Percentiles rank a stretch among this genome's conserved stretches.
These are phyloP conservation scores for Nannoperca obscura DNA, from an alignment of 2,797 vertebrate genomes.

Conservation along the genomic window DNA sequence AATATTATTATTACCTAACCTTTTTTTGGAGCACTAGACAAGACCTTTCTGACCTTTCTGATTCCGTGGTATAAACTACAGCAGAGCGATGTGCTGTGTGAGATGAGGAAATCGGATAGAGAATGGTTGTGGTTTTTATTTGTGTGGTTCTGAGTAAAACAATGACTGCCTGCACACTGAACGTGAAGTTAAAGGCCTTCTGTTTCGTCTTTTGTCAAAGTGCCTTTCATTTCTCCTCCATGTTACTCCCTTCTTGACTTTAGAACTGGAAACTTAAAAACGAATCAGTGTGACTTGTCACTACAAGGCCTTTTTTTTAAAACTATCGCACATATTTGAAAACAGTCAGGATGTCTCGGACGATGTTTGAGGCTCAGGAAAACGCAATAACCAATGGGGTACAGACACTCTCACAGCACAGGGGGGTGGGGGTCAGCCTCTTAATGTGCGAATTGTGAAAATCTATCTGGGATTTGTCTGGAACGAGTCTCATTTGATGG, in stretches of 20 bases:
- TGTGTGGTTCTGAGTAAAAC: not conserved
- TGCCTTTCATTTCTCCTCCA: not conserved
- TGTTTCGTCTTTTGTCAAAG: not conserved
- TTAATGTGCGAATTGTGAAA: not conserved
- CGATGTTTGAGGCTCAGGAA: conserved; percentile 4
- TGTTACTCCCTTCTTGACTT: not conserved
- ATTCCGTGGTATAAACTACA: not conserved
- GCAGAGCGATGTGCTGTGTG: not conserved
- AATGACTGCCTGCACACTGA: not conserved
- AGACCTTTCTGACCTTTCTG: too few relatives aligned
- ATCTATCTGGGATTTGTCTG: conserved; percentile 4
- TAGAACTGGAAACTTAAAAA: not conserved
- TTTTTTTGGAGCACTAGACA: not conserved
- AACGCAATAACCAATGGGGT: not conserved
- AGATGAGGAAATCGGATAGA: not conserved
- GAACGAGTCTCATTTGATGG: not conserved
- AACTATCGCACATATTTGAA: not conserved
- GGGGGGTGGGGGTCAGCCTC: too few relatives aligned
- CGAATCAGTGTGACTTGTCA: not conserved
- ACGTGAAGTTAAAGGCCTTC: not conserved
- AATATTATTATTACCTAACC: not conserved
- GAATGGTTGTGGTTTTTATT: not conserved
- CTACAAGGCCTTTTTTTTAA: not conserved
- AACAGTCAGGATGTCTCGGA: not conserved
- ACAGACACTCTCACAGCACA: too few relatives aligned